These are phyloP conservation scores for Conger conger DNA, from an alignment of 2,113 vertebrate genomes.

Conservation along the genomic window DNA sequence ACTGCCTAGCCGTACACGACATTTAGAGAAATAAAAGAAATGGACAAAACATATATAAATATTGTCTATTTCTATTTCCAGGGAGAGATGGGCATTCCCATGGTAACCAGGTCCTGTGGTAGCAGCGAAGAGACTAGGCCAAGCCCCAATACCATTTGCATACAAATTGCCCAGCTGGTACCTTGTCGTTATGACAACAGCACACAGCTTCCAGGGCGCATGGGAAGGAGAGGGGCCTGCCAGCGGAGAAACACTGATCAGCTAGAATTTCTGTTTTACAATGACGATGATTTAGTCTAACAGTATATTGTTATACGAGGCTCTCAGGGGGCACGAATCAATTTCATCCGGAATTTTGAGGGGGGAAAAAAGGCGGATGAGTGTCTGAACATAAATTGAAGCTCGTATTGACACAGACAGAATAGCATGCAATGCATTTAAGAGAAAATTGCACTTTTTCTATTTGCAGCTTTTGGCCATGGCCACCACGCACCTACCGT, in stretches of 20 bases:
- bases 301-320: neutral
- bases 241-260: slow-evolving; percentile 44
- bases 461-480: slow-evolving; percentile 10
- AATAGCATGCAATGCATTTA: slow-evolving; percentile 10
- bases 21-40: slow-evolving; percentile 14
- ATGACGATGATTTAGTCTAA: slow-evolving; percentile 22
- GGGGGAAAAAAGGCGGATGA: neutral
- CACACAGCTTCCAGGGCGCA: slow-evolving; percentile 67
- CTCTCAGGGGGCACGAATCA: neutral
- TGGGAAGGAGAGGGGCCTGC: slow-evolving; percentile 52
- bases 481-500: no score
- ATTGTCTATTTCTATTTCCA: no score
- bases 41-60: slow-evolving; percentile 28
- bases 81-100: slow-evolving; percentile 57
- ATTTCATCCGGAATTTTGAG: neutral
- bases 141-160: slow-evolving; percentile 67
- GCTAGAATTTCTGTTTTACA: slow-evolving; percentile 34
- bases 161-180: slow-evolving; percentile 79
- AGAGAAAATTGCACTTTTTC: slow-evolving; percentile 11
- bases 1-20: neutral
- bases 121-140: slow-evolving; percentile 61
- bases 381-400: neutral
- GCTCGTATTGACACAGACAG: neutral
- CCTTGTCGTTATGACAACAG: slow-evolving; percentile 75
- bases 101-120: slow-evolving; percentile 63